Evolutionary conservation across 2,888 invertebrate species (phyloP).

Genomic region (Pemphredon lugubris): DNA sequence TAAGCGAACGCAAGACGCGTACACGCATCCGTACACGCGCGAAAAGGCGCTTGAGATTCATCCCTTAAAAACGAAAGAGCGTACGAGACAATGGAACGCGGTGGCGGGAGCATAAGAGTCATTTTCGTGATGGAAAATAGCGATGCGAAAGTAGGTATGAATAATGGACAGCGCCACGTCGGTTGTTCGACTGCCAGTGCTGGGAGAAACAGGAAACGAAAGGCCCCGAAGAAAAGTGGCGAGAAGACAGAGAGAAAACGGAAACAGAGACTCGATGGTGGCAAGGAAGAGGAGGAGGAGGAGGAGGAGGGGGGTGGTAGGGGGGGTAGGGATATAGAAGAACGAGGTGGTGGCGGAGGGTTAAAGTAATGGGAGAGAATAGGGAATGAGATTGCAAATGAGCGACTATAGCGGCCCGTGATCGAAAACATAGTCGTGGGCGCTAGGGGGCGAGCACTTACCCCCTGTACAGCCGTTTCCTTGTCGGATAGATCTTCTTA

Average conservation of each 20-base stretch:
- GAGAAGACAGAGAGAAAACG: constrained; percentile 27
- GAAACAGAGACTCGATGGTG: constrained; percentile 2
- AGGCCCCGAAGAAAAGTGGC: constrained; percentile 11
- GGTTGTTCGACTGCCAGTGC: constrained; percentile 35
- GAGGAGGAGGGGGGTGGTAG: constrained; percentile 13
- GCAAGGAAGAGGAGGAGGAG: constrained; percentile 17
- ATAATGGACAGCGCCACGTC: constrained; percentile 60
- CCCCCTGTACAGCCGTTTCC: constrained; percentile 13
- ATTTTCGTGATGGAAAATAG: constrained; percentile 62
- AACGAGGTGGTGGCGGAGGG: constrained; percentile 23
- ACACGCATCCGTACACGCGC: too few species aligned
- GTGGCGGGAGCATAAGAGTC: constrained; percentile 29
- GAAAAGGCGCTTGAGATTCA: too few species aligned
- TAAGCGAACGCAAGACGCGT: too few species aligned
- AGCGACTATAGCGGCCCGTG: constrained; percentile 51
- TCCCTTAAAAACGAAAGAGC: too few species aligned
- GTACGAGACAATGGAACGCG: background rate
- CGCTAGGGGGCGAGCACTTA: constrained; percentile 34
- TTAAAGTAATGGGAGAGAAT: constrained; percentile 56
- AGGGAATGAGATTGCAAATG: constrained; percentile 65
- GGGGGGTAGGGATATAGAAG: constrained; percentile 9
- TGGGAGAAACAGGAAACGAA: constrained; percentile 22
- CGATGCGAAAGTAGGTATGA: constrained; percentile 66
- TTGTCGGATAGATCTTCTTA: constrained; percentile 39
- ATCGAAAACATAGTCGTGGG: constrained; percentile 59